Evolutionary conservation across 2,888 invertebrate genomes (phyloP), one percentile per base, ranked within the genome.

Genomic region (Dasysyrphus albostriatus): DNA sequence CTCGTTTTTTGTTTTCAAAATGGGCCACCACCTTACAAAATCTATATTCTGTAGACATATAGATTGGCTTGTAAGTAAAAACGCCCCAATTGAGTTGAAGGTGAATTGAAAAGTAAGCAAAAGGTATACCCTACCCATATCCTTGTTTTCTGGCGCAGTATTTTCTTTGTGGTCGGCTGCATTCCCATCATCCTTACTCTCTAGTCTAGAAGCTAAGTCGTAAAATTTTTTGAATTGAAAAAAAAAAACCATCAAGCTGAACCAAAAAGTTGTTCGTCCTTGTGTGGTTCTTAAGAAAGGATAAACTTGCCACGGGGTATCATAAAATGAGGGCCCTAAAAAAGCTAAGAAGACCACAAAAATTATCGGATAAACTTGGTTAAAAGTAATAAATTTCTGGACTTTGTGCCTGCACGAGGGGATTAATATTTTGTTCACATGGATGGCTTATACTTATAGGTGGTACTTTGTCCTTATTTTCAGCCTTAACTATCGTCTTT

Each of bases 361-460:
- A 74, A 83, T 83, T 83, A 83, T 79, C 74, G 70, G 83, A 83
- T 83, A 58, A 83, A 83, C 63, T 75, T 63, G 54, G 54, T 14
- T 56, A 19, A 56, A 69, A 73, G 78, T 54, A 83, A 78, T 83
- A 83, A 83, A 63, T 83, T 67, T 16, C 63, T 81, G 44, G 70
- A 76, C 67, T 72, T 42, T 49, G 12, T 56, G 58, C 29, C 12
- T 44, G 51, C 59, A 37, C 34, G 44, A 44, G 14, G 5, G 63
- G 67, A 73, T 77, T 82, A 82, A 63, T 67, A 70, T 56, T 70
- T 70, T 14, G 29, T 58, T 63, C 76, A 73, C 73, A 72, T 61
- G 54, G 14, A 12, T 19, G 7, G 34, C 37, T 32, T 63, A 6
- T 14, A 7, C n/a, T n/a, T n/a, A n/a, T n/a, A n/a, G n/a, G n/a